Evolutionary conservation across 2,888 invertebrate species (phyloP), one percentile per base, ranked within the genome.

Genomic region (Dorcus parallelipipedus): DNA sequence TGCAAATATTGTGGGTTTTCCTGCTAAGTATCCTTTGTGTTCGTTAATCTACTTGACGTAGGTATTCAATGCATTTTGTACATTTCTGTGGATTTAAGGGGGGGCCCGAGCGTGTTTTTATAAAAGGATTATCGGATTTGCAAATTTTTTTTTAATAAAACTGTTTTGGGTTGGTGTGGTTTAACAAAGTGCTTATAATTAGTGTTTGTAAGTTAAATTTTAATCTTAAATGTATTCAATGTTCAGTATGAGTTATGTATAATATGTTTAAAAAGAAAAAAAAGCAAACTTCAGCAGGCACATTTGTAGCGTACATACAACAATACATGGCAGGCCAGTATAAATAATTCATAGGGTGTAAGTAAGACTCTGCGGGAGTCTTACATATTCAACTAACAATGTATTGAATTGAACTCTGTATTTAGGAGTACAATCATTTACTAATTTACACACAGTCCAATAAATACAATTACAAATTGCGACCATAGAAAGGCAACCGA

Each of bases 391-490:
- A 51, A 52, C 67, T 73, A 70, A 72, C 71, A 71, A 71, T 67
- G 69, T 67, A 70, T 72, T 71, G 71, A 71, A 65, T 55, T 66
- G 65, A 63, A 60, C 70, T 65, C 67, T 67, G 66, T 71, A 75
- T 75, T 77, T 75, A 75, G 74, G 69, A 67, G 66, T 72, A 74
- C 75, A 76, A 74, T 77, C 76, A 76, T 77, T 77, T 76, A 74
- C 72, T 76, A 72, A 76, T 76, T 76, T 75, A 68, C 65, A 72
- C 74, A 77, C 77, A 76, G 73, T 76, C 71, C 76, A 74, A 75
- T 76, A 77, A 76, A 75, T 76, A 74, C 76, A 72, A 74, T 76
- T 76, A 73, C 76, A 73, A 33, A 75, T 53, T 55, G 71, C 67
- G 65, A 64, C 68, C 67, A 76, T 77, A 73, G 71, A 69, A 64